These are phyloP conservation scores for Platysteira castanea DNA, from an alignment of 2,113 vertebrate genomes.

Conservation along the genomic window DNA sequence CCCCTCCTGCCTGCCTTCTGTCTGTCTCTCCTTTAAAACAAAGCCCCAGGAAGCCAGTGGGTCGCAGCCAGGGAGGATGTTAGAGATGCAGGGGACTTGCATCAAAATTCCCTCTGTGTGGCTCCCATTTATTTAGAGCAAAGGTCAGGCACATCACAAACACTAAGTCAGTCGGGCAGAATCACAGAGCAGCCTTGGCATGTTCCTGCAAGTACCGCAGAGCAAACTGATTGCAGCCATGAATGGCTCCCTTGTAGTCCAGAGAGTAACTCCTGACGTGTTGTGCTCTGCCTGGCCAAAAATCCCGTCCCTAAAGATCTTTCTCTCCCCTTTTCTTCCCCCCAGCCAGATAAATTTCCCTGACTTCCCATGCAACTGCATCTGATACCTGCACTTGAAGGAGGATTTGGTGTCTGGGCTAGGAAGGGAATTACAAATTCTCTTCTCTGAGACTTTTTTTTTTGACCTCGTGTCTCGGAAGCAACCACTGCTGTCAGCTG, in stretches of 20 bases:
- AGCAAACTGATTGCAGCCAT: not conserved
- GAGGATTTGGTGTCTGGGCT: not conserved
- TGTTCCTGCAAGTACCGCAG: not conserved
- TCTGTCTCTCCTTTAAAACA: not conserved
- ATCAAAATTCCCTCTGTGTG: not conserved
- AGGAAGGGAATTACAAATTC: not conserved
- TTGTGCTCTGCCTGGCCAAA: not conserved
- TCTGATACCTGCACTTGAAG: not conserved
- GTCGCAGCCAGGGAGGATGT: not conserved
- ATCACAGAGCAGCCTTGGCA: not conserved
- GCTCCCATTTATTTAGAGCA: not conserved
- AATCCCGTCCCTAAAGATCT: not conserved
- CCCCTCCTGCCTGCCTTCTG: not conserved
- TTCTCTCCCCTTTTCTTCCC: not conserved
- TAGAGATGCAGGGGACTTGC: not conserved
- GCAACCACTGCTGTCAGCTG: not conserved
- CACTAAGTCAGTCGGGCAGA: not conserved
- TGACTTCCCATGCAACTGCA: not conserved
- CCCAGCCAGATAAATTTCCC: not conserved
- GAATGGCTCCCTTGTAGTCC: slow-evolving; percentile 22
- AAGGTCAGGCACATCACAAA: not conserved
- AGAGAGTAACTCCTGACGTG: not conserved
- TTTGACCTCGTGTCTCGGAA: not conserved
- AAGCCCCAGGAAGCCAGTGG: not conserved
- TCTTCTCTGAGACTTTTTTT: not conserved